Percentiles rank a stretch among this genome's conserved stretches.
These are phyloP conservation scores for Amblyjoppa fuscipennis DNA, from an alignment of 2,888 invertebrate species.

Conservation along the genomic window DNA sequence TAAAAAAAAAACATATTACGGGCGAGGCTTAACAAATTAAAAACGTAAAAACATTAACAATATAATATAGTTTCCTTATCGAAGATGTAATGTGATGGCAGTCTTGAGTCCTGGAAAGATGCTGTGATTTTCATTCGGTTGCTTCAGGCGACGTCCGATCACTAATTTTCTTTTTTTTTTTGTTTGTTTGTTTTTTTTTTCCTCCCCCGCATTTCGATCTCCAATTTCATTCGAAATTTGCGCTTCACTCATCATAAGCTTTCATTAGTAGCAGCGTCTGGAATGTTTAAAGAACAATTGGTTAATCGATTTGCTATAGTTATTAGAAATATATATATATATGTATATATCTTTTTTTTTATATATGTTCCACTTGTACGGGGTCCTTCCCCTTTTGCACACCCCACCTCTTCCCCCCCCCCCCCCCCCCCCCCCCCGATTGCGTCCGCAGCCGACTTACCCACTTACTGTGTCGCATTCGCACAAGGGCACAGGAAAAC, in stretches of 20 bases:
- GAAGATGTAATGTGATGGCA: conserved; percentile 83
- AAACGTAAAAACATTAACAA: conserved; percentile 84
- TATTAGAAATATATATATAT: background rate
- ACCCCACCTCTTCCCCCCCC: no score
- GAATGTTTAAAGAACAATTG: conserved; percentile 65
- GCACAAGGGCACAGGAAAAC: no score
- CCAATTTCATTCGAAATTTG: conserved; percentile 69
- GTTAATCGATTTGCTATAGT: background rate
- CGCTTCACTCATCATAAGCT: conserved; percentile 81
- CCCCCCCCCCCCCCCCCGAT: no score
- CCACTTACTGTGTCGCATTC: no score
- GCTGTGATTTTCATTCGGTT: conserved; percentile 79
- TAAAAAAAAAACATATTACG: conserved; percentile 72
- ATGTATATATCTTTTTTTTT: no score
- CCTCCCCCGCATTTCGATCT: conserved; percentile 36
- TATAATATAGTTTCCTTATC: conserved; percentile 82
- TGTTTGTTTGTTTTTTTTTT: conserved; percentile 32
- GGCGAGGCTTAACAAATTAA: conserved; percentile 83
- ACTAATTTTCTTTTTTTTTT: conserved; percentile 12
- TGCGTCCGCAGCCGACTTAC: no score
- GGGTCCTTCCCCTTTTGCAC: no score
- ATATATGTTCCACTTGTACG: no score
- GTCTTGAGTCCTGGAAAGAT: conserved; percentile 84
- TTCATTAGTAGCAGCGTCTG: conserved; percentile 84
- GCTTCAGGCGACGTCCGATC: conserved; percentile 65